Base-by-base conservation (phyloP, 37 sponge, comb jelly and placozoan genomes). In the Aphrocallistes beatrix region DNA sequence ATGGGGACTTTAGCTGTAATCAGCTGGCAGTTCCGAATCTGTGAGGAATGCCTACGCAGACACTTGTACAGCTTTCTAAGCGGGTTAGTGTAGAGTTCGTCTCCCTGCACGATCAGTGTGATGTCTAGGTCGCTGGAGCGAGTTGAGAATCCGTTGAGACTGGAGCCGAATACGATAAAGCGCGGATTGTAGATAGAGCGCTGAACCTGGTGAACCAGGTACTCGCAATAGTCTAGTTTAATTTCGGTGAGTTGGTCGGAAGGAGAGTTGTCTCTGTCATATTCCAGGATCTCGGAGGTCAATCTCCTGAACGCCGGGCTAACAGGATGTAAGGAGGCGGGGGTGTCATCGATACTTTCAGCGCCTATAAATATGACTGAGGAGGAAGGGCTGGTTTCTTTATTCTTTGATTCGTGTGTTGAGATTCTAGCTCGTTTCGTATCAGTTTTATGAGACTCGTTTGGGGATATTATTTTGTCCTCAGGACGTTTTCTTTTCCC, bases 61-160 rank as follows among this genome's bases (percentile, higher is more conserved):
- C 17, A 28, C 34, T 30, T 60, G 34, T 60, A 13, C 21, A 60
- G 1, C 34, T 13, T 3, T 60, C 75, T 60, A 30, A 60, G 75
- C 34, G 75, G 75, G 75, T 60, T 28, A 19, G 10, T 21, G 75
- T 3, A 3, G 28, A 60, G 34, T 30, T 60, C 75, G 28, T 60
- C 75, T 19, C 21, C 75, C 3, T 13, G 1, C 3, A 60, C 34
- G 6, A 60, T 3, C 34, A 60, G 34, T 8, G 75, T 60, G 10
- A 60, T 60, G 75, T 60, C 75, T 13, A 60, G 75, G 75, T 60
- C 75, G 34, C 75, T 60, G 75, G 75, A 60, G 17, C 21, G 75
- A 60, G 75, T 60, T 19, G 75, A 60, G 75, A 60, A 60, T 6
- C 75, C 75, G 21, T 60, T 60, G 6, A 60, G 75, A 28, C 75